Evolutionary conservation across 2,113 vertebrate genomes (phyloP), one percentile per base, ranked within the genome.

Genomic region (Mungos mungo): DNA sequence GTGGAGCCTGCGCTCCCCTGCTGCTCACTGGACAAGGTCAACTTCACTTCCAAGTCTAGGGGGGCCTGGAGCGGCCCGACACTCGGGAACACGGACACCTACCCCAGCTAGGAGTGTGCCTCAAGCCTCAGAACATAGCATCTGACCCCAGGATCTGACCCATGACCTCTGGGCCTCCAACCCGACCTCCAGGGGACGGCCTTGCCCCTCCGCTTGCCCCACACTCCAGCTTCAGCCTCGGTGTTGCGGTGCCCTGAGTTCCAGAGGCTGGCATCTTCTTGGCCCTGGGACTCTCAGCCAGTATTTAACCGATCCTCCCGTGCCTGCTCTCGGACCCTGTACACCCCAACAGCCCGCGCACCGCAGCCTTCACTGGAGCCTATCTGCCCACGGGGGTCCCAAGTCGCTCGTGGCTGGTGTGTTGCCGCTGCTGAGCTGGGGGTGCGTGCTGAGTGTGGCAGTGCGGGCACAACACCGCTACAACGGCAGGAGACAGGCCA

Each of bases 141-240:
- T 6, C 1, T 11, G 0, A 1, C 47, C 31, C 33, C 29, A 50
- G 76, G 41, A 12, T 4, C 8, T 52, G 63, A 76, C 27, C 13
- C 6, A 0, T 4, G 76, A 41, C 2, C 0, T 2, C 29, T 2
- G 21, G 29, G 77, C n/a, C 60, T 38, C 52, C 3, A 0, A 25
- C 7, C 38, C 66, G 50, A 31, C 77, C 57, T 19, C 23, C 2
- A 2, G 19, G 10, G 7, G 33, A 57, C 0, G 25, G 69, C 52
- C 71, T 12, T 23, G n/a, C 38, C 72, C 68, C 16, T 19, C 13
- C 52, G 3, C 16, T 29, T 41, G 25, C 41, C 74, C 27, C 21
- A 5, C 2, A 33, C 7, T 10, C n/a, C 1, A 8, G 35, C 10
- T 47, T 52, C 41, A 21, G 29, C 16, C 93, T 63, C 10, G 5